A percentile compares a stretch with the other conserved stretches of the same genome.
Conservation (phyloP, 2,888 invertebrate species). For the Eupithecia dodoneata region DNA sequence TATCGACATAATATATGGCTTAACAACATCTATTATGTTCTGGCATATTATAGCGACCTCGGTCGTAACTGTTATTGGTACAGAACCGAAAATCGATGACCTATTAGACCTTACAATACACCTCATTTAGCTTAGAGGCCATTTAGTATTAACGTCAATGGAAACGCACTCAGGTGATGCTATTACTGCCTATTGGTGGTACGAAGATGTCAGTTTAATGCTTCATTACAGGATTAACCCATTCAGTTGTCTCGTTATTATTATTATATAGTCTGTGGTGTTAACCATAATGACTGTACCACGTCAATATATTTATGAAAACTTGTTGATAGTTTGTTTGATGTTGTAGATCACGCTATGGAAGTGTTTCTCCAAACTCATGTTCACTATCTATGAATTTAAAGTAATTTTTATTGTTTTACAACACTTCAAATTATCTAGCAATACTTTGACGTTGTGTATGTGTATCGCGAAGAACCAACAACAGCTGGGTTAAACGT, state of each 20-base stretch:
- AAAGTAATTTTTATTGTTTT: too few species aligned
- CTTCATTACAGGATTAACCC: not conserved
- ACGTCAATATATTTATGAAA: too few species aligned
- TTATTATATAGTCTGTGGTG: too few species aligned
- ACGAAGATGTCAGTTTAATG: not conserved
- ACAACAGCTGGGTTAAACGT: too few species aligned
- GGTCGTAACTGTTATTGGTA: conserved; percentile 5
- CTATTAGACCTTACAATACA: conserved; percentile 27
- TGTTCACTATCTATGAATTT: too few species aligned
- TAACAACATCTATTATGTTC: not conserved
- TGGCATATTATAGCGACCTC: not conserved
- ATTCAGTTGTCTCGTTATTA: not conserved
- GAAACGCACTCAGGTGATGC: not conserved
- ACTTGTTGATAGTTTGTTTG: too few species aligned
- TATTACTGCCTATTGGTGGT: not conserved
- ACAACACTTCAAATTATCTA: too few species aligned
- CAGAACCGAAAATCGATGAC: conserved; percentile 17
- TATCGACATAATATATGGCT: not conserved
- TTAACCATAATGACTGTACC: too few species aligned
- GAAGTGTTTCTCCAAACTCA: too few species aligned
- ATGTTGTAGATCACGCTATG: too few species aligned
- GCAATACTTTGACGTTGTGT: too few species aligned
- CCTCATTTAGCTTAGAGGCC: conserved; percentile 29
- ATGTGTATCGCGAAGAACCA: too few species aligned
- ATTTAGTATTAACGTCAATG: not conserved